Evolutionary conservation across 2,888 invertebrate genomes (phyloP), one percentile per base, ranked within the genome.

Genomic region (Leucophenga maculata): DNA sequence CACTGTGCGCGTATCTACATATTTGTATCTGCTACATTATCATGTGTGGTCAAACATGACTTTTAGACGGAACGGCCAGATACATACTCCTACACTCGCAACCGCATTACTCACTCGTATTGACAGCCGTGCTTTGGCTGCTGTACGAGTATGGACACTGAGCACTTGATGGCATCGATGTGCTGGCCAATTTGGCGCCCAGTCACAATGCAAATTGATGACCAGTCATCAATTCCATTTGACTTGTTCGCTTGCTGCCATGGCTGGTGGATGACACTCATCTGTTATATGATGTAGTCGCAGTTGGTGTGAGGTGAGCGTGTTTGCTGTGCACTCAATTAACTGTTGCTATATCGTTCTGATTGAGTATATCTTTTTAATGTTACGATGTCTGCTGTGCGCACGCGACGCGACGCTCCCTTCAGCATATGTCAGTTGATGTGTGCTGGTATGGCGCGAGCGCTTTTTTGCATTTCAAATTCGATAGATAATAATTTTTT

Each of bases 151-250:
- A n/a, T 8, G 54, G 48, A 16, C 71, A 44, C 65, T 16, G 11
- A 6, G 68, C 71, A 75, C 75, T 76, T 71, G 69, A 74, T 60
- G 20, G 55, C 72, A 74, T 67, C 68, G 70, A 69, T 69, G 59
- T 64, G 66, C 68, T 44, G 39, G 67, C 46, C 67, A 67, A 32
- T 57, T 50, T 31, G 39, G 14, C 48, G 48, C 9, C 62, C 62
- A 64, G 32, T 48, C 20, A 32, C 46, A 46, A 48, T 64, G 80
- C 80, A 77, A 82, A 84, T 82, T 82, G 83, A 82, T 82, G 84
- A 79, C 67, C 74, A 78, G 77, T 75, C 83, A 82, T 82, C 81
- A 82, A 84, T 84, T 84, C 78, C 77, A 76, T 77, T 84, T 76
- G 48, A 26, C 59, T 59, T 55, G 55, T 22, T 55, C 1, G 39